Conservation (phyloP, 2,113 vertebrate genomes). For the Peromyscus leucopus region DNA sequence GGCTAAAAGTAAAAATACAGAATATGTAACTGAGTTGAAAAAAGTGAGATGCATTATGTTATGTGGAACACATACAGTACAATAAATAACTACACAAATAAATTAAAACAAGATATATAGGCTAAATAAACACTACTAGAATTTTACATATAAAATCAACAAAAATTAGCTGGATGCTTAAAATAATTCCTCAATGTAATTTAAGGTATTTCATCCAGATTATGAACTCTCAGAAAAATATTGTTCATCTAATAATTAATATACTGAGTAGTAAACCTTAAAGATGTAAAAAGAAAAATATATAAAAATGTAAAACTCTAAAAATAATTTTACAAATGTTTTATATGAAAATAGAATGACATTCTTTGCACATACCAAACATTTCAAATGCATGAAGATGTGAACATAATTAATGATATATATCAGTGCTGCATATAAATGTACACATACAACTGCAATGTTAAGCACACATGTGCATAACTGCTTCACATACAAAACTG, state of each 20-base stretch:
- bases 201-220: background rate
- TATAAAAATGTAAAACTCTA: background rate
- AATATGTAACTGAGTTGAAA: background rate
- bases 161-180: background rate
- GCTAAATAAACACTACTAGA: background rate
- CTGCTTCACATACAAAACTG: background rate
- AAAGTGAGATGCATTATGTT: background rate
- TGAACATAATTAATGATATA: background rate
- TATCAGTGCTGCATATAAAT: background rate
- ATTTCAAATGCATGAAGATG: background rate
- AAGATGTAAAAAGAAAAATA: background rate
- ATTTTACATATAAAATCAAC: background rate
- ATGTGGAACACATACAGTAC: background rate
- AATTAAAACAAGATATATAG: background rate
- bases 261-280: background rate
- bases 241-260: background rate
- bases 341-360: background rate
- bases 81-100: background rate
- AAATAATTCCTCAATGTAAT: background rate
- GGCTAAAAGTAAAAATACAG: background rate
- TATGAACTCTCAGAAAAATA: background rate
- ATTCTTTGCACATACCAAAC: background rate
- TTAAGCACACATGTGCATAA: background rate
- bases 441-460: fast-evolving
- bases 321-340: background rate